Evolutionary conservation across 1,140 invertebrate genomes (phyloP), one percentile per base, ranked within the genome.

Genomic region (Anthonomus grandis): DNA sequence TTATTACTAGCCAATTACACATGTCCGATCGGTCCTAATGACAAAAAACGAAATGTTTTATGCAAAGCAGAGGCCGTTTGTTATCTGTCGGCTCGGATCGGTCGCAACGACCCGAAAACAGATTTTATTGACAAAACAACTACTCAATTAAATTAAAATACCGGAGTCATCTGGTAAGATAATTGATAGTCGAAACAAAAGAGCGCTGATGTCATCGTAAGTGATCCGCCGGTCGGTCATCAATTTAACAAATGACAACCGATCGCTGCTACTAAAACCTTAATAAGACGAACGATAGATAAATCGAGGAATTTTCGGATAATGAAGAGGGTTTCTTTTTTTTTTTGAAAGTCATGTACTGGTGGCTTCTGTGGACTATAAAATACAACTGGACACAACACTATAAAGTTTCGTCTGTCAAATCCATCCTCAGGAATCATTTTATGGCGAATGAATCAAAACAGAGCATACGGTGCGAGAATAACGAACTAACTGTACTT

Each of bases 111-210:
- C 18, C 47, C 47, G 47, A 49, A 49, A 49, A 49, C 15, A 17
- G 19, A 52, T 52, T 52, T 52, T 52, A 52, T 52, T 52, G 49
- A 52, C 49, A 52, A 41, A 52, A 52, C 49, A 52, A 52, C 49
- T 52, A 52, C 37, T 52, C 49, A 52, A 52, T 52, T 52, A 52
- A 52, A 52, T 52, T 52, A 52, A 52, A 52, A 52, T 52, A 52
- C 49, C 49, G 23, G 4, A 41, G 37, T 41, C 49, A 41, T 24
- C 38, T 25, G 15, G 13, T 23, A 19, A 52, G 31, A 52, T 42
- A 52, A 52, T 52, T 52, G 38, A 52, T 52, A 52, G 49, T 52
- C 13, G 49, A 52, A 52, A 52, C 49, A 52, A 41, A 52, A 22
- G 38, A 52, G 37, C 38, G 37, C 49, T 52, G 49, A 52, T 52